These are phyloP conservation scores for Meliscaeva auricollis DNA, from an alignment of 2,888 invertebrate species.

Conservation along the genomic window DNA sequence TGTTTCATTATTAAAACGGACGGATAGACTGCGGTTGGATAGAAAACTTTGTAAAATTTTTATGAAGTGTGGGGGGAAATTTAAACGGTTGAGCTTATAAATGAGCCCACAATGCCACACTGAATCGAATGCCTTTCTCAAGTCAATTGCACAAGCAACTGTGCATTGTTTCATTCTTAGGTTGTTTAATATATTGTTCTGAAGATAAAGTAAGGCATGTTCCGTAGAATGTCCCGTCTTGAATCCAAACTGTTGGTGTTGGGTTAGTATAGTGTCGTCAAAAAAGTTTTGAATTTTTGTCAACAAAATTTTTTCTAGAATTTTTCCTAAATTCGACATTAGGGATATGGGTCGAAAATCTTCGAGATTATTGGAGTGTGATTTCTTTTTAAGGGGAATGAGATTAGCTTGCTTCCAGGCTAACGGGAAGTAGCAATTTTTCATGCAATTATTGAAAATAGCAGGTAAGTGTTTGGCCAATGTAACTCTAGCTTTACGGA, in stretches of 20 bases:
- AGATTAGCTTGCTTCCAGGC: conserved; percentile 2
- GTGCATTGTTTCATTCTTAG: background rate
- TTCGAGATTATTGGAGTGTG: background rate
- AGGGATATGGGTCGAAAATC: conserved; percentile 18
- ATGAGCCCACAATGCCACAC: conserved; percentile 4
- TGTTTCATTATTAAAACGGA: background rate
- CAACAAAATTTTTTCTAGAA: background rate
- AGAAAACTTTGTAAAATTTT: background rate
- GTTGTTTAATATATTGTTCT: conserved; percentile 1
- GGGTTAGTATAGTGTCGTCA: background rate
- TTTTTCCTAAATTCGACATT: conserved; percentile 9
- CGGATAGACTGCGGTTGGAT: background rate
- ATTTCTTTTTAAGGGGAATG: background rate
- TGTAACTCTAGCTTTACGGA: too few relatives aligned
- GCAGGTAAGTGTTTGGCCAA: too few relatives aligned
- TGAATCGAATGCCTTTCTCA: conserved; percentile 13
- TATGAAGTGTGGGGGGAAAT: background rate
- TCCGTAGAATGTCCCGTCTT: conserved; percentile 12
- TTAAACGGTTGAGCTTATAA: background rate
- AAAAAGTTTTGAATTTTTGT: background rate
- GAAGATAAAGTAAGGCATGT: background rate
- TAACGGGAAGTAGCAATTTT: conserved; percentile 10
- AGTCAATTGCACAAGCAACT: conserved; percentile 8
- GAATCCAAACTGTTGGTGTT: conserved; percentile 13
- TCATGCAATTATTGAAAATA: too few relatives aligned